phyloP scores from a whole-genome alignment of 2,888 invertebrate genomes.

The Athalia cordata region DNA sequence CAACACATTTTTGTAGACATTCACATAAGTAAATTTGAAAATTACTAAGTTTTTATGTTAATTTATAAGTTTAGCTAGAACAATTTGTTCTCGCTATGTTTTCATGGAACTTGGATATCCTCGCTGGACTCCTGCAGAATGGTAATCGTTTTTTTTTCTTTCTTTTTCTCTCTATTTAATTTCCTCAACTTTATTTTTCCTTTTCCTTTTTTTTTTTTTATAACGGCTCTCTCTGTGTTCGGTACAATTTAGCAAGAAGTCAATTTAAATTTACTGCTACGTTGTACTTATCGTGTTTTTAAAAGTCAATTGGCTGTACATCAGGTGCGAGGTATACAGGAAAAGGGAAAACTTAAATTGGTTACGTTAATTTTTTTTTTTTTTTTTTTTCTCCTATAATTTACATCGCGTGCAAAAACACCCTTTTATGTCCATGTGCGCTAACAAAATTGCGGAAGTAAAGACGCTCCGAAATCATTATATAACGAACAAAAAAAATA shows the following conservation, averaged over 20 bases:
- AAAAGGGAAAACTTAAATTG: too few species aligned
- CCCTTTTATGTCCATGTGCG: too few species aligned
- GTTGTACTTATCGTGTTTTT: neutral
- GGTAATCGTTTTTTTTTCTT: too few species aligned
- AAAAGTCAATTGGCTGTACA: neutral
- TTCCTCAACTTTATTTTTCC: too few species aligned
- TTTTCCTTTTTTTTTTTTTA: too few species aligned
- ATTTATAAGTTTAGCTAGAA: constrained; percentile 9
- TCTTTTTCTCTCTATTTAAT: too few species aligned
- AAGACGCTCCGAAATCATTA: neutral
- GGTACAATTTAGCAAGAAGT: constrained; percentile 9
- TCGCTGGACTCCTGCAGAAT: neutral
- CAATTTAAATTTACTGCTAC: constrained; percentile 4
- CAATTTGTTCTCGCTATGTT: neutral
- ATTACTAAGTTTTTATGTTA: neutral
- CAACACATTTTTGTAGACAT: neutral
- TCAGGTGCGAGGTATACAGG: too few species aligned
- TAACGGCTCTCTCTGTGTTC: constrained; percentile 10
- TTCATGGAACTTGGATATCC: constrained; percentile 19
- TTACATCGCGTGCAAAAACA: too few species aligned
- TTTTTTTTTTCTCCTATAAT: too few species aligned
- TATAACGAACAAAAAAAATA: constrained; percentile 19
- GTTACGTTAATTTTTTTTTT: too few species aligned
- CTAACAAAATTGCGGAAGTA: too few species aligned
- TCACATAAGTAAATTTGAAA: neutral